Conservation (phyloP, 2,888 invertebrate species). For the Melangyna quadrimaculata region DNA sequence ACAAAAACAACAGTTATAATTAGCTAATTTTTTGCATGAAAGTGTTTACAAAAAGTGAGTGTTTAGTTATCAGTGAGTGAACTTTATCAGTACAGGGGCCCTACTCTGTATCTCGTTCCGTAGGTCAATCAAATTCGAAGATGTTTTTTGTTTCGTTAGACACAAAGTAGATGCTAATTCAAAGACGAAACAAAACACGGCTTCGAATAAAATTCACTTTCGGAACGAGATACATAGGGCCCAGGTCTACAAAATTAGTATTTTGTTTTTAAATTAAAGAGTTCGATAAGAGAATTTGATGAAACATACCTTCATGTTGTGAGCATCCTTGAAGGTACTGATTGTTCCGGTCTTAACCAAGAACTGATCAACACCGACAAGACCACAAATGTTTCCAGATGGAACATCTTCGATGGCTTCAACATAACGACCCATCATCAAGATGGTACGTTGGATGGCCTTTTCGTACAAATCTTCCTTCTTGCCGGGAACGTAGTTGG, state of each 20-base stretch:
- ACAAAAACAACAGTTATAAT: too few relatives aligned
- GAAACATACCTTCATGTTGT: conserved; percentile 92
- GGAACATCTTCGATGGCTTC: conserved; percentile 99
- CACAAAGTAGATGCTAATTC: too few relatives aligned
- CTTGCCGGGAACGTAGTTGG: conserved; percentile 98
- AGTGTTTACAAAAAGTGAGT: not conserved
- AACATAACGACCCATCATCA: conserved; percentile 99
- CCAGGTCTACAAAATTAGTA: conserved; percentile 48
- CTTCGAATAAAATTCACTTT: too few relatives aligned
- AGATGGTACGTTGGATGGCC: conserved; percentile 99
- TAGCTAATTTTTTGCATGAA: not conserved
- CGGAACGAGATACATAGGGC: too few relatives aligned
- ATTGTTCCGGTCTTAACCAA: conserved; percentile 99
- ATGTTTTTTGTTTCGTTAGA: too few relatives aligned
- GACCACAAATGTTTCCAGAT: conserved; percentile 99
- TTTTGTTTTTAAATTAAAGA: not conserved
- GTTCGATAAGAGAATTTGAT: not conserved
- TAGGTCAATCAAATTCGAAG: too few relatives aligned
- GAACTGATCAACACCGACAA: conserved; percentile 99
- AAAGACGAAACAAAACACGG: too few relatives aligned
- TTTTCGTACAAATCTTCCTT: conserved; percentile 99
- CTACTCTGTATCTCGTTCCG: too few relatives aligned
- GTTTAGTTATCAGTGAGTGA: conserved; percentile 55
- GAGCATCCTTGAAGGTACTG: conserved; percentile 98
- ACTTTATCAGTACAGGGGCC: conserved; percentile 15